phyloP scores from a whole-genome alignment of 2,888 invertebrate genomes.

The Lithodes maja region DNA sequence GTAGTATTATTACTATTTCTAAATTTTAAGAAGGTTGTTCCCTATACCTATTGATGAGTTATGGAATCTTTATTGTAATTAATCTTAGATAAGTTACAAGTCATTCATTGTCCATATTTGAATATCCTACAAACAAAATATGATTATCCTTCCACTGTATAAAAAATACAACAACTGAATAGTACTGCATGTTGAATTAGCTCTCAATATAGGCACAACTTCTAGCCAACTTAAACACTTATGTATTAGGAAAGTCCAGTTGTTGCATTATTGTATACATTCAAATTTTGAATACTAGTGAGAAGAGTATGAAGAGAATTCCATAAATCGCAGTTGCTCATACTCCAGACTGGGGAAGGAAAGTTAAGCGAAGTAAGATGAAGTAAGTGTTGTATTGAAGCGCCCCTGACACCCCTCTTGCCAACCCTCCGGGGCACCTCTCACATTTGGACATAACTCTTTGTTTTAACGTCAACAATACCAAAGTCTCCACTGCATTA shows the following conservation, averaged over 20 bases:
- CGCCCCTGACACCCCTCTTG: slow-evolving; percentile 44
- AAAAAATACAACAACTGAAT: slow-evolving; percentile 17
- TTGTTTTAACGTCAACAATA: slow-evolving; percentile 34
- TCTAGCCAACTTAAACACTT: not conserved
- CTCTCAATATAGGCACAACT: slow-evolving; percentile 13
- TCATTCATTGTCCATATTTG: not conserved
- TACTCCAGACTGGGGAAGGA: not conserved
- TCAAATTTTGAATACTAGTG: not conserved
- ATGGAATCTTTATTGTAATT: not conserved
- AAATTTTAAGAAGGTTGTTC: no score
- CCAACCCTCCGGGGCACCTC: slow-evolving; percentile 55
- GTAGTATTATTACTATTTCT: no score
- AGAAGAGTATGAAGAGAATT: not conserved
- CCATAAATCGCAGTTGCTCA: not conserved
- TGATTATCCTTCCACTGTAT: not conserved
- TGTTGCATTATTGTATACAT: slow-evolving; percentile 13
- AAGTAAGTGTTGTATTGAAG: not conserved
- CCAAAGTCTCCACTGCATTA: no score
- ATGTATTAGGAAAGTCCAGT: not conserved
- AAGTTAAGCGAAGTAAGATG: not conserved
- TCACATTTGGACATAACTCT: slow-evolving; percentile 65
- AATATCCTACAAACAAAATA: no score
- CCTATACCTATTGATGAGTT: no score
- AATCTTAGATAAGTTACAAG: not conserved
- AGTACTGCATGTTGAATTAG: slow-evolving; percentile 10